These are phyloP conservation scores for Lasioglossum albipes DNA, from an alignment of 1,140 invertebrate genomes.

Conservation along the genomic window DNA sequence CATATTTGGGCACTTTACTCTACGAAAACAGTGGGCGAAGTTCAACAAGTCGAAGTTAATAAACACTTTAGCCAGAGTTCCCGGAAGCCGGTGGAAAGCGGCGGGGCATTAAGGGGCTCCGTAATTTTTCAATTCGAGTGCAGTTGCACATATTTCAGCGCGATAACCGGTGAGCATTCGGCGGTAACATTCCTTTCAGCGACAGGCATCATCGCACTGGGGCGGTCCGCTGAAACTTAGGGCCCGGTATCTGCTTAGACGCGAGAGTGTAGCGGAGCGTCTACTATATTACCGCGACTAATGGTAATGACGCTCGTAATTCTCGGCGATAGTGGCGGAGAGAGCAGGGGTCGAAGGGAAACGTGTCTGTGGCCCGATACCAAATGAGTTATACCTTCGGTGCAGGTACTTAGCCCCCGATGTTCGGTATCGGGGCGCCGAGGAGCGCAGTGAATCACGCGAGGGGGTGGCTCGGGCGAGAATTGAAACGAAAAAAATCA, in stretches of 20 bases:
- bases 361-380: conserved; percentile 52
- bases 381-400: conserved; percentile 60
- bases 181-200: conserved; percentile 36
- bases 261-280: conserved; percentile 22
- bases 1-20: no score
- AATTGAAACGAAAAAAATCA: conserved; percentile 27
- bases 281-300: conserved; percentile 47
- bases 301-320: conserved; percentile 71
- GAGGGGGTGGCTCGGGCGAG: conserved; percentile 9
- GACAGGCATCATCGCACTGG: conserved; percentile 4
- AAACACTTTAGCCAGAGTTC: not conserved
- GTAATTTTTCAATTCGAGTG: conserved; percentile 1
- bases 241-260: conserved; percentile 39
- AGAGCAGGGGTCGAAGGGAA: conserved; percentile 40
- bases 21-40: no score
- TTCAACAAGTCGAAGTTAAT: not conserved
- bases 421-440: conserved; percentile 19
- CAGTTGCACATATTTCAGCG: conserved; percentile 12
- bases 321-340: conserved; percentile 60
- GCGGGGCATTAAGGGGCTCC: not conserved
- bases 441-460: conserved; percentile 42
- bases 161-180: conserved; percentile 16
- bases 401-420: conserved; percentile 48
- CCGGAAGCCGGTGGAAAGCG: not conserved
- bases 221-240: conserved; percentile 26